Percentiles rank a stretch among this genome's conserved stretches.
Conservation (phyloP, 1,140 invertebrate genomes). For the Aphis craccivora region DNA sequence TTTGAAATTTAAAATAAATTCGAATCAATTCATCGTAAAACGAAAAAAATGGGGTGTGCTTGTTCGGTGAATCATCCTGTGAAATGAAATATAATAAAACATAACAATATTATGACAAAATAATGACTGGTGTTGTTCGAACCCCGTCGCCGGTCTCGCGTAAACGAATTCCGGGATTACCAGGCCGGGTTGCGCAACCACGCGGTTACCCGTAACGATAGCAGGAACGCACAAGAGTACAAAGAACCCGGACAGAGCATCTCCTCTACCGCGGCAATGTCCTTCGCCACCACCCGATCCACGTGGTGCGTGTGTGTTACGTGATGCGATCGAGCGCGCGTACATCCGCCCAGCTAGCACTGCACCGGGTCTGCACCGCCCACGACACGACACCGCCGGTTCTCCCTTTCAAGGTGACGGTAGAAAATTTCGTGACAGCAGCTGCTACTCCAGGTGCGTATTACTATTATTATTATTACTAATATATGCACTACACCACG, state of each 20-base stretch:
- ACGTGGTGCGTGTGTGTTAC: neutral
- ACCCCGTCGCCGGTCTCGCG: neutral
- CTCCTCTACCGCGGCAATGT: neutral
- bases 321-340: neutral
- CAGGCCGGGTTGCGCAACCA: neutral
- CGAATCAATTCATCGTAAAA: no score
- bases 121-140: neutral
- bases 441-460: neutral
- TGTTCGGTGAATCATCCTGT: no score
- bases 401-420: constrained; percentile 54
- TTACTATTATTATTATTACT: neutral
- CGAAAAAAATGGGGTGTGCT: no score
- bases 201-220: neutral
- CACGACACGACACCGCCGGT: neutral
- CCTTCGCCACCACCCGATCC: neutral
- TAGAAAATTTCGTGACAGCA: constrained; percentile 40
- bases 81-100: neutral
- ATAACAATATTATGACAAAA: neutral
- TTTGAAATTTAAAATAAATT: no score
- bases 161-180: neutral
- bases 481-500: neutral
- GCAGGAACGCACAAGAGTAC: neutral
- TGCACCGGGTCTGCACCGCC: neutral
- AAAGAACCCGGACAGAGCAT: constrained; percentile 53
- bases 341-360: neutral